Percentiles rank a stretch among this genome's conserved stretches.
Conservation (phyloP, 2,888 invertebrate species). For the Apocheima hispidaria region DNA sequence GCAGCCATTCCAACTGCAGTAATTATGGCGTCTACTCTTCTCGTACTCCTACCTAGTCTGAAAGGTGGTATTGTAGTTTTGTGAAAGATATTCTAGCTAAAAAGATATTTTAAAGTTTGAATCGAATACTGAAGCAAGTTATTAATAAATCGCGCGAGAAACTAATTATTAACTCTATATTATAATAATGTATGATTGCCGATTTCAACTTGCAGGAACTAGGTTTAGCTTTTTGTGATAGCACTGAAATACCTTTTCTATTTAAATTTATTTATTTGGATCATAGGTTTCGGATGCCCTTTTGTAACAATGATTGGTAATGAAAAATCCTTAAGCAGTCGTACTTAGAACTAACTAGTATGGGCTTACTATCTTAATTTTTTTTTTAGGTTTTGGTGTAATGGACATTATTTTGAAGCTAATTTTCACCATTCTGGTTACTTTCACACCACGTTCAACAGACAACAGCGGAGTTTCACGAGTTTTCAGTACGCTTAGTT, state of each 20-base stretch:
- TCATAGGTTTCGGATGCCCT: no score
- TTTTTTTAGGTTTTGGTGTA: no score
- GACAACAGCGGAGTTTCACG: slow-evolving; percentile 4
- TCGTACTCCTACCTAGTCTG: slow-evolving; percentile 15
- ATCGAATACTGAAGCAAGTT: background rate
- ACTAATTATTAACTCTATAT: no score
- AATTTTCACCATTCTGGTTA: background rate
- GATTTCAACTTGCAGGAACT: no score
- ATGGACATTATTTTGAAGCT: background rate
- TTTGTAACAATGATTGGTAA: no score
- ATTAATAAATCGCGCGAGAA: background rate
- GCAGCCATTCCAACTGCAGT: slow-evolving; percentile 40
- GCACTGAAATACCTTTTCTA: no score
- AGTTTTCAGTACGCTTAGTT: slow-evolving; percentile 19
- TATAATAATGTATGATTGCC: no score
- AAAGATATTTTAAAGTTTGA: background rate
- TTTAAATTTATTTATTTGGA: no score
- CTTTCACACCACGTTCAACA: background rate
- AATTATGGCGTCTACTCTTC: slow-evolving; percentile 34
- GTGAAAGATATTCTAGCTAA: slow-evolving; percentile 11
- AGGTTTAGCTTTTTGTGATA: no score
- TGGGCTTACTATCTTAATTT: no score
- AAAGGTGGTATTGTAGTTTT: slow-evolving; percentile 36
- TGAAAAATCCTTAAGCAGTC: no score
- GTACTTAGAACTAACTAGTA: no score